These are phyloP conservation scores for Nothobranchius kuhntae DNA, from an alignment of 2,113 vertebrate genomes.

Conservation along the genomic window DNA sequence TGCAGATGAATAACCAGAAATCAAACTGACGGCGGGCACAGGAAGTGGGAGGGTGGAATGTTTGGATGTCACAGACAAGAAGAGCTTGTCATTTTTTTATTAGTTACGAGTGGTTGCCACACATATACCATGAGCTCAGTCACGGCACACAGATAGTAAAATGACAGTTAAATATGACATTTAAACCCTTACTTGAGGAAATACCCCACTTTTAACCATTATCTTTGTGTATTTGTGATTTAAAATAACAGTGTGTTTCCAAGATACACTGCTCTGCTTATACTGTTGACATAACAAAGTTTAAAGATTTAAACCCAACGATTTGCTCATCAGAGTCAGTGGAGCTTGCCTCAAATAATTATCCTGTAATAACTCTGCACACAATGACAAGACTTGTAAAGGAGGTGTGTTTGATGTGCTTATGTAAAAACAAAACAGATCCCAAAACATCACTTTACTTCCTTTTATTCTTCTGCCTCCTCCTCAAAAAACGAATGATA, in stretches of 20 bases:
- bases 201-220: slow-evolving; percentile 7
- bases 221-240: slow-evolving; percentile 5
- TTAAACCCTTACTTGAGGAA: slow-evolving; percentile 12
- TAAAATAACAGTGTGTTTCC: slow-evolving; percentile 10
- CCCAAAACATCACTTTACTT: too few relatives aligned
- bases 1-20: slow-evolving; percentile 25
- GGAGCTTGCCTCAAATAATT: too few relatives aligned
- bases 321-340: too few relatives aligned
- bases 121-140: neutral
- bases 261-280: neutral
- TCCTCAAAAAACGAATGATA: too few relatives aligned
- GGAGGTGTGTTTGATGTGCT: too few relatives aligned
- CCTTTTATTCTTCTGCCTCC: too few relatives aligned
- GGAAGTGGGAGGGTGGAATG: slow-evolving; percentile 7
- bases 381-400: too few relatives aligned
- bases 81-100: slow-evolving; percentile 36
- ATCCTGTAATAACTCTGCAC: too few relatives aligned
- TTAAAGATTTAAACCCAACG: too few relatives aligned
- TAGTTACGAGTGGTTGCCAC: slow-evolving; percentile 22
- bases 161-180: slow-evolving; percentile 26
- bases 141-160: neutral
- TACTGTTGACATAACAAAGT: neutral
- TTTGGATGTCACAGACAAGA: slow-evolving; percentile 12
- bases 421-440: too few relatives aligned
- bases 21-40: slow-evolving; percentile 30